Base-by-base conservation (phyloP, 2,113 vertebrate species). In the Equus quagga region DNA sequence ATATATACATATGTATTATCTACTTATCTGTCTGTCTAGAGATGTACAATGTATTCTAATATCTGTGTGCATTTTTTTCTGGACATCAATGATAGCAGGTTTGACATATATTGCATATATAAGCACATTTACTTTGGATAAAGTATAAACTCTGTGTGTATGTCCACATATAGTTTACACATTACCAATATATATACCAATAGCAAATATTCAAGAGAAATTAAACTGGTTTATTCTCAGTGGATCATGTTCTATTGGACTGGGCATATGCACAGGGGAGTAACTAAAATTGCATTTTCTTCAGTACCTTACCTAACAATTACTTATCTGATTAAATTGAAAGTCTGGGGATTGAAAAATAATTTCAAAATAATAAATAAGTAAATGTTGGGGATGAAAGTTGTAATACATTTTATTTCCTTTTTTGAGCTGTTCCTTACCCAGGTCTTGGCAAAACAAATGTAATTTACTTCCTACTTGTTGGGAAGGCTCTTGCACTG, bases 331-430 rank as follows among this genome's bases (percentile, higher is more conserved):
- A 36, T 24, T 64, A 31, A 86, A 78, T 28, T 51, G 18, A 86
- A 95, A n/a, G 11, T 78, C 14, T 31, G 26, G 31, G 8, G 14
- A 82, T 84, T 95, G 10, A 89, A 60, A 49, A 62, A 75, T 23
- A 67, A 70, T 95, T 89, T 92, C 17, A 86, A 90, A 84, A 93
- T 89, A 92, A 70, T 82, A 72, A 79, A 15, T 65, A 85, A 62
- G 11, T 44, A 84, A 82, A 80, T 49, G 1, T 82, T 67, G 23
- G 2, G 8, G 12, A 64, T 89, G 7, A 49, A 60, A 85, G 14
- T 49, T 92, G 9, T 67, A 64, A 91, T 69, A 56, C 13, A 58
- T 65, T 64, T 67, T 73, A 23, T 46, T 93, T 86, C 33, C 13
- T 54, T 83, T 94, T 75, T 58, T 21, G 36, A 44, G 7, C 15